Base-by-base conservation (phyloP, 2,113 vertebrate species). In the Melanostigma gelatinosum region DNA sequence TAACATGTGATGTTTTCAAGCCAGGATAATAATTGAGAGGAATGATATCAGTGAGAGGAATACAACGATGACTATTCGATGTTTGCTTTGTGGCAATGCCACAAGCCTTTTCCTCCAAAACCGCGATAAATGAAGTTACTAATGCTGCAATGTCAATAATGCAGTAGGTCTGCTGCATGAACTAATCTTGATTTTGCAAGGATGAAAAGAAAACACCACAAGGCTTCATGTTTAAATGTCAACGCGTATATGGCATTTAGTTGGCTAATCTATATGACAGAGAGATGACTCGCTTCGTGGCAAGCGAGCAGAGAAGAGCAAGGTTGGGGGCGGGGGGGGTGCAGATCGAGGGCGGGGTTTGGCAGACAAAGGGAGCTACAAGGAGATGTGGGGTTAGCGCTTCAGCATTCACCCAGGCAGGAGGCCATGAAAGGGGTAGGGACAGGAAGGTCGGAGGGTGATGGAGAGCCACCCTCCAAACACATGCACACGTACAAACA, bases 361-460 rank as follows among this genome's bases (percentile, higher is more conserved):
- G 86, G 58, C 82, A 92, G 90, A 93, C 92, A 94, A 94, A 94
- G 91, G 77, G 81, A 91, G 80, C 86, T 54, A 68, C 61, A 71
- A 84, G 88, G 87, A 89, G 87, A 89, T 84, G 86, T 80, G 54
- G 82, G 82, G 86, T 87, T 72, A 88, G 87, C 18, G 84, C 88
- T 89, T 77, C 74, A 84, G 78, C 65, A 29, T 74, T 88, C 79
- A 87, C 65, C 79, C 67, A 86, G 84, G 82, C 88, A 84, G 87
- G 91, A 93, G 87, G 82, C 88, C 83, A 66, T 79, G 83, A 87
- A 82, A 88, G 78, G 83, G 88, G 89, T 70, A 83, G 90, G 70
- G 80, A 81, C 82, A 67, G 81, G 67, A 61, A 72, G 88, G 80
- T 83, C 18, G 62, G 57, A 62, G 85, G 75, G 79, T 86, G 88